Conservation (phyloP, 2,797 vertebrate genomes). For the Sebastes hubbsi region DNA sequence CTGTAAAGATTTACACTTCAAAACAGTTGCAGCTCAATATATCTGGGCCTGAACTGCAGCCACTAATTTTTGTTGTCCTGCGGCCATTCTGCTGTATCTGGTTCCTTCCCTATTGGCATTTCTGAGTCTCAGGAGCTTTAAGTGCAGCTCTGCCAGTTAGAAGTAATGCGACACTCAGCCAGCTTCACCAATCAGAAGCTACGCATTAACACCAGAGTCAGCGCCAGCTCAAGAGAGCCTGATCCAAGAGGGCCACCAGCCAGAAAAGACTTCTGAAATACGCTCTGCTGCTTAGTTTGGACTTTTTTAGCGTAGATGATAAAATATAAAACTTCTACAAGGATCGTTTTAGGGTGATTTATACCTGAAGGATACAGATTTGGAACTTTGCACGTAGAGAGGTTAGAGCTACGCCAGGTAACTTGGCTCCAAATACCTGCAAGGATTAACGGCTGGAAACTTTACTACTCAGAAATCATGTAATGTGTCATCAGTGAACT, state of each 20-base stretch:
- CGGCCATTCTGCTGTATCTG: background rate
- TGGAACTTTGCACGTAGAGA: background rate
- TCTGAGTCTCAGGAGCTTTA: constrained; percentile 6
- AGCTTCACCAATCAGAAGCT: constrained; percentile 33
- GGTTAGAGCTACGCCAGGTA: background rate
- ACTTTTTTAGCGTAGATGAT: background rate
- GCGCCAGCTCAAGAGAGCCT: background rate
- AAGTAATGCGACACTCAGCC: constrained; percentile 26
- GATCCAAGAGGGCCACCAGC: constrained; percentile 16
- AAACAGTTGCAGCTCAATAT: background rate
- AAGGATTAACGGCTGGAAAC: background rate
- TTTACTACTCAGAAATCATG: background rate
- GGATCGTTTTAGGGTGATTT: background rate
- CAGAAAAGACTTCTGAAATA: constrained; percentile 6
- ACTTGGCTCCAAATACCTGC: background rate
- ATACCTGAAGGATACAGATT: background rate
- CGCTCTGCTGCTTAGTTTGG: background rate
- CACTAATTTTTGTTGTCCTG: background rate
- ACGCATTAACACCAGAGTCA: constrained; percentile 2
- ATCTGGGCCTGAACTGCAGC: background rate
- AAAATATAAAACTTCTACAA: background rate
- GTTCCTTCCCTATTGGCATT: background rate
- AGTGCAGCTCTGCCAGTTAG: background rate
- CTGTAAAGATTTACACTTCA: background rate
- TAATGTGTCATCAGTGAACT: background rate